Percentiles rank a stretch among this genome's conserved stretches.
These are phyloP conservation scores for Sakesphorus luctuosus DNA, from an alignment of 2,113 vertebrate genomes.

Conservation along the genomic window DNA sequence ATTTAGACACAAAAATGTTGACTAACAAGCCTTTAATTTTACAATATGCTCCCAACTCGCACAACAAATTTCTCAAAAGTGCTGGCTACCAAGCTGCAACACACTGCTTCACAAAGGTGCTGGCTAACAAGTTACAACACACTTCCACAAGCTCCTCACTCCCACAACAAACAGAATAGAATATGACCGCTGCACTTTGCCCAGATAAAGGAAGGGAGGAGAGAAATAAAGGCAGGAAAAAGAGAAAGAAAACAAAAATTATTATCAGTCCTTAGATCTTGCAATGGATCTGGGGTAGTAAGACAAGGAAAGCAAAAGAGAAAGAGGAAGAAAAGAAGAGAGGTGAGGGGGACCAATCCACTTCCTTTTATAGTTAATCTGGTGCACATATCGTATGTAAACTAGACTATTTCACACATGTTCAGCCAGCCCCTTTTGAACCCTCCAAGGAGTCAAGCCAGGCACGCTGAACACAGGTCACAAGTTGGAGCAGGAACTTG, in stretches of 20 bases:
- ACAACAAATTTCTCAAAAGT: background rate
- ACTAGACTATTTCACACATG: rapidly evolving
- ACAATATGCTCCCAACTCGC: background rate
- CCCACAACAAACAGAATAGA: background rate
- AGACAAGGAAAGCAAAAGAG: background rate
- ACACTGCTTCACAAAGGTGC: background rate
- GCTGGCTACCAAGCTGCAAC: background rate
- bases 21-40: background rate
- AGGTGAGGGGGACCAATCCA: background rate
- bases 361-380: background rate
- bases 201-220: background rate
- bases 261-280: background rate
- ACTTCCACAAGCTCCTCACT: background rate
- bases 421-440: background rate
- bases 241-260: background rate
- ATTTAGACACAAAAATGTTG: background rate
- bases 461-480: background rate
- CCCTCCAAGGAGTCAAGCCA: background rate
- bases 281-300: background rate
- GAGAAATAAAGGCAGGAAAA: background rate
- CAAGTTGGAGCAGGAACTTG: background rate
- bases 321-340: background rate
- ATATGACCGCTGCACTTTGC: background rate
- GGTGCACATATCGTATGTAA: background rate
- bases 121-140: background rate